phyloP scores from a whole-genome alignment of 2,113 vertebrate species.

The Podilymbus podiceps region DNA sequence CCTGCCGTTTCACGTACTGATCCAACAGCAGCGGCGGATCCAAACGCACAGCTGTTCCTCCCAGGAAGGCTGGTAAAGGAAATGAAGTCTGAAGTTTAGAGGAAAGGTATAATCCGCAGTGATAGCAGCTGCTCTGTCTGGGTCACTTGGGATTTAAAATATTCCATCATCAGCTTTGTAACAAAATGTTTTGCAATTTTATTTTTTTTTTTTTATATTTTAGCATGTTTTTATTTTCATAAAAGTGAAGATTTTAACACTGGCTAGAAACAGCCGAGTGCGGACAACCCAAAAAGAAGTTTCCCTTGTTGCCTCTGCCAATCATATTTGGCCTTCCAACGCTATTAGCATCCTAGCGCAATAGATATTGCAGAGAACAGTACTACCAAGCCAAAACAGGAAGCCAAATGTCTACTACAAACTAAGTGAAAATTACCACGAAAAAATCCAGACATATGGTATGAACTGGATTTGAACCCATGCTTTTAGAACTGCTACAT shows the following conservation, averaged over 20 bases:
- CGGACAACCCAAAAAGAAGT: neutral
- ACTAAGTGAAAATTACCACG: neutral
- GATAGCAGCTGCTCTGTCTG: constrained; percentile 60
- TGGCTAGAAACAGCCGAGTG: neutral
- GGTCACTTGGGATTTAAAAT: constrained; percentile 1
- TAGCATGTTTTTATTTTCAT: neutral
- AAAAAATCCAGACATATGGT: constrained; percentile 4
- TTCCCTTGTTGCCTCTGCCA: constrained; percentile 1
- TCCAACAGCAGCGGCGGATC: constrained; percentile 32
- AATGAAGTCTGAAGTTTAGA: constrained; percentile 60
- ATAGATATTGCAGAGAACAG: neutral
- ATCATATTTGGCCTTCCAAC: neutral
- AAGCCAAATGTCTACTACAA: constrained; percentile 44
- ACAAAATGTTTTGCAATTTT: neutral
- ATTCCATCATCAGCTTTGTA: constrained; percentile 38
- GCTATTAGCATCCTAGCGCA: neutral
- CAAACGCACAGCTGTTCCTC: constrained; percentile 56
- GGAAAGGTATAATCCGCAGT: constrained; percentile 57
- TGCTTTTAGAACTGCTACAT: constrained; percentile 21
- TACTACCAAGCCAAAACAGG: neutral
- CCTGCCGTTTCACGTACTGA: neutral
- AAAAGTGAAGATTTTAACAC: neutral
- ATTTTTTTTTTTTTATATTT: neutral
- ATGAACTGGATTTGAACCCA: constrained; percentile 35
- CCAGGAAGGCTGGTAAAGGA: constrained; percentile 49